These are phyloP conservation scores for Candoia aspera DNA, from an alignment of 2,113 vertebrate species.

Conservation along the genomic window DNA sequence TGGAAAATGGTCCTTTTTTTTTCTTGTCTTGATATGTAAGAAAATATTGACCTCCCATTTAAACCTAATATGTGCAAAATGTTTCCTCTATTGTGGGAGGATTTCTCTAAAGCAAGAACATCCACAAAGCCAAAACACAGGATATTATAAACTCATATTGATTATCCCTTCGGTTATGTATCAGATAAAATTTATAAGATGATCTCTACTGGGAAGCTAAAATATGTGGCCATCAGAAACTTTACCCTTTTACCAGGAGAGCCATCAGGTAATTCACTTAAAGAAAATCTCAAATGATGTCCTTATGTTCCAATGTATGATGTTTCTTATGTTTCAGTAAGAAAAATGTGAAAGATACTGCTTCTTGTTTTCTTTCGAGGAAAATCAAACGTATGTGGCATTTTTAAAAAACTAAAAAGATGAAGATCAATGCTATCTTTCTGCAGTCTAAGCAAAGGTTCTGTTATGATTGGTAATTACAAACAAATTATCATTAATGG, in stretches of 20 bases:
- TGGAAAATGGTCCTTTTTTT: not conserved
- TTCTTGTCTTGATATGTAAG: not conserved
- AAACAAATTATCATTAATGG: not conserved
- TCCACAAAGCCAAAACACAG: not conserved
- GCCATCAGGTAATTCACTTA: not conserved
- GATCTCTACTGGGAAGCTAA: not conserved
- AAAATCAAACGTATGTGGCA: not conserved
- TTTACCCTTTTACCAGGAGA: not conserved
- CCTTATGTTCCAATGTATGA: not conserved
- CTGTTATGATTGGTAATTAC: not conserved
- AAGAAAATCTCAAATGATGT: not conserved
- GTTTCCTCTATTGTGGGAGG: not conserved
- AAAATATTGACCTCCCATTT: not conserved
- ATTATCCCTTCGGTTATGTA: not conserved
- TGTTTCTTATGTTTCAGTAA: not conserved
- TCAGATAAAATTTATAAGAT: not conserved
- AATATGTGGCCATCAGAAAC: not conserved
- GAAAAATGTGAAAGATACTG: not conserved
- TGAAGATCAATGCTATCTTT: not conserved
- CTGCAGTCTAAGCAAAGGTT: not conserved
- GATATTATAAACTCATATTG: too few relatives aligned
- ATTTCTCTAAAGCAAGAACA: not conserved
- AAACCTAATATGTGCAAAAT: not conserved
- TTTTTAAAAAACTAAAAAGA: not conserved
- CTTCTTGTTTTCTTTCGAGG: not conserved